Conservation (phyloP, 1,140 invertebrate genomes). For the Dendrolimus punctatus region DNA sequence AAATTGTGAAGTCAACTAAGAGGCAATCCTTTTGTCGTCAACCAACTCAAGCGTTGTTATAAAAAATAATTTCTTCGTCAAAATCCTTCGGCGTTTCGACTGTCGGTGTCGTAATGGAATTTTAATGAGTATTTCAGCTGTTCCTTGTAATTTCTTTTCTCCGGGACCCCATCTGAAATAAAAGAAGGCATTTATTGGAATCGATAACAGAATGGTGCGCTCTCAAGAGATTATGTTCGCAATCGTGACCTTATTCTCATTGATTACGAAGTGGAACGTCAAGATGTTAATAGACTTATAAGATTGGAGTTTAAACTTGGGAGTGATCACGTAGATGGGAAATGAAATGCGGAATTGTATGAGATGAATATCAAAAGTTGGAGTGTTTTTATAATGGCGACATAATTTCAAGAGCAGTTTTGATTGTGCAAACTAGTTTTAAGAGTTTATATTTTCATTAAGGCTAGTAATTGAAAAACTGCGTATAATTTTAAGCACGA, state of each 20-base stretch:
- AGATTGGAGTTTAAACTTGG: too few species aligned
- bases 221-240: constrained; percentile 7
- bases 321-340: too few species aligned
- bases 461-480: too few species aligned
- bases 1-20: too few species aligned
- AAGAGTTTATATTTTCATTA: too few species aligned
- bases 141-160: constrained; percentile 42
- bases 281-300: neutral
- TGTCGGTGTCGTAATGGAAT: constrained; percentile 41
- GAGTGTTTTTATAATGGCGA: too few species aligned
- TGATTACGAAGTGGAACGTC: constrained; percentile 14
- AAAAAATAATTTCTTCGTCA: constrained; percentile 34
- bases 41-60: constrained; percentile 6
- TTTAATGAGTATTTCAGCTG: constrained; percentile 53
- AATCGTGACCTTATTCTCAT: constrained; percentile 34
- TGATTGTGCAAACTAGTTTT: too few species aligned
- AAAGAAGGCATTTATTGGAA: constrained; percentile 45
- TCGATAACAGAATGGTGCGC: constrained; percentile 32
- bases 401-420: too few species aligned
- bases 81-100: constrained; percentile 35
- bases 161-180: constrained; percentile 25
- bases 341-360: too few species aligned
- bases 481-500: too few species aligned
- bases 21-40: too few species aligned
- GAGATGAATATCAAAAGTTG: too few species aligned